phyloP scores from a whole-genome alignment of 2,113 vertebrate species.

The Hippoglossus stenolepis region DNA sequence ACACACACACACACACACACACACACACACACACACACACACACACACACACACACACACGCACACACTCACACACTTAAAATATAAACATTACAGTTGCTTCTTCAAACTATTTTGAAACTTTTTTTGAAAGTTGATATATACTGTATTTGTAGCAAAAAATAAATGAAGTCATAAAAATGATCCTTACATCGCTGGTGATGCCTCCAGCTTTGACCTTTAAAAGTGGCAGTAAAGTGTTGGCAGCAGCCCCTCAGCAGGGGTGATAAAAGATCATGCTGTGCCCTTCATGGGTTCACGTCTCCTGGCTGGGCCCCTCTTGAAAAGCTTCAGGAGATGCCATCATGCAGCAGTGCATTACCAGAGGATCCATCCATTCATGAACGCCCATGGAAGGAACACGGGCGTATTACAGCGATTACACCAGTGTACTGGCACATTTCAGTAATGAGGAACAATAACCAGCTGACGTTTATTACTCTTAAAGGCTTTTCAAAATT shows the following conservation, averaged over 20 bases:
- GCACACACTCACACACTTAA: too few species aligned
- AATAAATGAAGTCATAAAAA: not conserved
- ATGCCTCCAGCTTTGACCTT: slow-evolving; percentile 57
- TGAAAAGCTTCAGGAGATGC: slow-evolving; percentile 29
- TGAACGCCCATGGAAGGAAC: slow-evolving; percentile 8
- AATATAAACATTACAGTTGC: too few species aligned
- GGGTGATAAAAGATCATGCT: slow-evolving; percentile 25
- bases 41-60: not conserved
- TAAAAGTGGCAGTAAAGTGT: slow-evolving; percentile 37
- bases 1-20: too few species aligned
- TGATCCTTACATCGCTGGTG: slow-evolving; percentile 5
- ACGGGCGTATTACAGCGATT: slow-evolving; percentile 12
- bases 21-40: too few species aligned
- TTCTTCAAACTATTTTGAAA: not conserved
- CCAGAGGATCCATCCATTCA: slow-evolving; percentile 44
- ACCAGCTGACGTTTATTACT: slow-evolving; percentile 20
- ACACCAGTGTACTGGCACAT: slow-evolving; percentile 24
- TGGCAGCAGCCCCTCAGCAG: slow-evolving; percentile 21
- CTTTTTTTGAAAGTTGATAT: too few species aligned
- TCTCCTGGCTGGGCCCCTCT: slow-evolving; percentile 23
- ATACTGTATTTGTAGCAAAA: too few species aligned
- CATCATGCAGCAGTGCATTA: slow-evolving; percentile 9
- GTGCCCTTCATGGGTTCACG: slow-evolving; percentile 45
- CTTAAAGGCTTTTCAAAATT: slow-evolving; percentile 18
- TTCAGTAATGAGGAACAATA: slow-evolving; percentile 32